These are phyloP conservation scores for Tenualosa ilisha DNA, from an alignment of 2,797 vertebrate genomes.

Conservation along the genomic window DNA sequence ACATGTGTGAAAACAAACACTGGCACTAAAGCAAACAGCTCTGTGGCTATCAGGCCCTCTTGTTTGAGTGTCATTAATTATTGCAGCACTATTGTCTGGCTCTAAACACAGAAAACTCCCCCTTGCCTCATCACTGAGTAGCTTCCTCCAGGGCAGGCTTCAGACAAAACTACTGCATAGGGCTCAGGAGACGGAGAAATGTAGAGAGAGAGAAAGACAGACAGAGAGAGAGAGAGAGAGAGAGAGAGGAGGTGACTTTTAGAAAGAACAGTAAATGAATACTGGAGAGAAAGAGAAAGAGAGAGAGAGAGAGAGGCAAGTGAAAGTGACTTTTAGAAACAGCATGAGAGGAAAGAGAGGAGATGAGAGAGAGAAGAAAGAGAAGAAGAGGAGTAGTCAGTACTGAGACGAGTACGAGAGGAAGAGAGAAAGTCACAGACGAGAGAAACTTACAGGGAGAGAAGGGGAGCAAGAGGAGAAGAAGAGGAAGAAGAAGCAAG, in stretches of 20 bases:
- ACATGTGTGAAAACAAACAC: constrained; percentile 10
- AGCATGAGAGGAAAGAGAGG: neutral
- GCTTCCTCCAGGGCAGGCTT: neutral
- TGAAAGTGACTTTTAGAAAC: neutral
- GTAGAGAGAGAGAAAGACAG: neutral
- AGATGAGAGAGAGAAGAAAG: neutral
- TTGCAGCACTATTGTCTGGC: neutral
- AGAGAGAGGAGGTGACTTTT: neutral
- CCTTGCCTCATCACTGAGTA: neutral
- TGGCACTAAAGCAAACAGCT: neutral
- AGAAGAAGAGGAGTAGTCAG: neutral
- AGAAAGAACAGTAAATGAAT: too few species aligned
- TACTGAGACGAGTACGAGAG: neutral
- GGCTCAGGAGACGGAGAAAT: neutral
- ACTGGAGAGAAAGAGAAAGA: neutral
- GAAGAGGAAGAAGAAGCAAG: neutral
- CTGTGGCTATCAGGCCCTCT: neutral
- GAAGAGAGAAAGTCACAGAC: neutral
- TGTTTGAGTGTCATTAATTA: constrained; percentile 10
- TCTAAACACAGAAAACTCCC: constrained; percentile 10
- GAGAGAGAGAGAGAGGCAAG: neutral
- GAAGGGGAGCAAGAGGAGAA: neutral
- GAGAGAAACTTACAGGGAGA: neutral
- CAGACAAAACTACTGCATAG: neutral
- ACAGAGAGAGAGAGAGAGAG: constrained; percentile 1